Conservation (phyloP, 92 coral and sea anemone genomes). For the Palythoa caribaeorum region DNA sequence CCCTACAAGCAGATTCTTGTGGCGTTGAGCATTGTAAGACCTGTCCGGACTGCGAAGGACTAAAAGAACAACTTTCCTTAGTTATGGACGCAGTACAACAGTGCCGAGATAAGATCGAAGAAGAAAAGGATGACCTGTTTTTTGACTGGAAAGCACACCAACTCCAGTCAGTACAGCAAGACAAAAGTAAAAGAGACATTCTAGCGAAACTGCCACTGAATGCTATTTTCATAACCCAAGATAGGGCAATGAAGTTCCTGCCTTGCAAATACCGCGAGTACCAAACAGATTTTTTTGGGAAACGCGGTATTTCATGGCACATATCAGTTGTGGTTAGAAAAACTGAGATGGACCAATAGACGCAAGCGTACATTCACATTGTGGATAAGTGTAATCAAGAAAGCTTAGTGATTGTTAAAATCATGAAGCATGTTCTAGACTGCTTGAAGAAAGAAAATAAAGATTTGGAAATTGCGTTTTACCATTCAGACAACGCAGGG, state of each 20-base stretch:
- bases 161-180: constrained; percentile 9
- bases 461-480: neutral
- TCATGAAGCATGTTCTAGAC: constrained; percentile 29
- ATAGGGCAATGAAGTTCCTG: constrained; percentile 51
- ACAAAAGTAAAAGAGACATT: neutral
- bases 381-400: neutral
- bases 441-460: constrained; percentile 14
- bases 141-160: constrained; percentile 3
- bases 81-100: neutral
- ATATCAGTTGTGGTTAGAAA: constrained; percentile 7
- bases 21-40: neutral
- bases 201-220: neutral
- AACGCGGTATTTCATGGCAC: constrained; percentile 65
- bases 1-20: constrained; percentile 6
- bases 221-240: neutral
- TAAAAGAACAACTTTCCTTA: neutral
- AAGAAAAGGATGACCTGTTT: neutral
- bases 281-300: constrained; percentile 66
- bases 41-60: neutral
- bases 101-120: neutral
- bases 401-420: neutral
- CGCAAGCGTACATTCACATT: neutral
- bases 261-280: constrained; percentile 59
- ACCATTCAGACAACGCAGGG: constrained; percentile 57
- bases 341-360: neutral